Evolutionary conservation across 2,797 vertebrate species (phyloP).

Genomic region (Knipowitschia caucasica): DNA sequence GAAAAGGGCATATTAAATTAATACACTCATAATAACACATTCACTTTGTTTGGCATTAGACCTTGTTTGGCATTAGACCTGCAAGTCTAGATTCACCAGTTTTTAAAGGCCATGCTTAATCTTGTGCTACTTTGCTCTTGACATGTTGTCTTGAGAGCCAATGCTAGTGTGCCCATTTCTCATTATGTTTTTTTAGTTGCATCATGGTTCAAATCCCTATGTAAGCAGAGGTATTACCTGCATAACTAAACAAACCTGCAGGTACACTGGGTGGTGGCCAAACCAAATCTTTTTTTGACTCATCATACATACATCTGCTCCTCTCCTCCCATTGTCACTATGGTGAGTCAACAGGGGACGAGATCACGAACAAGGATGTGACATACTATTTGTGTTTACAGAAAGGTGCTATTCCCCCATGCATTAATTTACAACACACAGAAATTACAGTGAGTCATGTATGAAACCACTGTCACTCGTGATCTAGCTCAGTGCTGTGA

Average conservation of each 20-base stretch:
- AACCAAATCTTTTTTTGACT: conserved; percentile 23
- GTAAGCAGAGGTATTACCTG: not conserved
- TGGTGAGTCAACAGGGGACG: conserved; percentile 58
- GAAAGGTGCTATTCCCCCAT: not conserved
- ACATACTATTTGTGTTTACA: conserved; percentile 34
- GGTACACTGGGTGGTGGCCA: conserved; percentile 12
- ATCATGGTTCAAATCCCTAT: not conserved
- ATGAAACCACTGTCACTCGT: too few species aligned
- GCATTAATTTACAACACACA: not conserved
- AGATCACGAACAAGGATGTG: conserved; percentile 48
- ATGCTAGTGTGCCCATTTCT: not conserved
- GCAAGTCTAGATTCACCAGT: conserved; percentile 40
- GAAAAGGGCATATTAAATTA: not conserved
- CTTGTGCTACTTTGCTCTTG: not conserved
- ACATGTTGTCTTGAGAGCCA: not conserved
- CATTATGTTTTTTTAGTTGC: not conserved
- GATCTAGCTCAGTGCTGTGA: too few species aligned
- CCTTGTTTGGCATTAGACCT: conserved; percentile 33
- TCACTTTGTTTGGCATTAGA: conserved; percentile 14
- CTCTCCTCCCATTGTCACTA: conserved; percentile 33
- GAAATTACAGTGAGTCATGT: not conserved
- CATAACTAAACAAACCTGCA: conserved; percentile 11
- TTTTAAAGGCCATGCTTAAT: conserved; percentile 11
- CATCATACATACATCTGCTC: conserved; percentile 43
- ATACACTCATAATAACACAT: conserved; percentile 12